Conservation (phyloP, 2,113 vertebrate species). For the Lophura nycthemera region DNA sequence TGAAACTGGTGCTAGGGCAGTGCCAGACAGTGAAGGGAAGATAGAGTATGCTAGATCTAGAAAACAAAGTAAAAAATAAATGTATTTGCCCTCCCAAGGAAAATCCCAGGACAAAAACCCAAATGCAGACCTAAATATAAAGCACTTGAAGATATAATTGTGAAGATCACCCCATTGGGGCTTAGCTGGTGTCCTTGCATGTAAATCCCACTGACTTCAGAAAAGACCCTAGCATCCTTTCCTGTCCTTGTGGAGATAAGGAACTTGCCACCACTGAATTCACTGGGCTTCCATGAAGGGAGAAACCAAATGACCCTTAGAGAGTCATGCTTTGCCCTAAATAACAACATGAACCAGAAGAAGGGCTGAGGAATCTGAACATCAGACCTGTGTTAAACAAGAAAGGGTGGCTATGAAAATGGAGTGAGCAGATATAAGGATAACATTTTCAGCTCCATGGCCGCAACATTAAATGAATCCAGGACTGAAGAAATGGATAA, state of each 20-base stretch:
- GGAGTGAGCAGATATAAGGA: not conserved
- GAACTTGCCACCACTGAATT: not conserved
- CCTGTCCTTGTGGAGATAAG: not conserved
- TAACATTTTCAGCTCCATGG: not conserved
- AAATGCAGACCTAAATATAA: not conserved
- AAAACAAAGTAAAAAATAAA: not conserved
- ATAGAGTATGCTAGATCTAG: not conserved
- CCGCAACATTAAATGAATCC: not conserved
- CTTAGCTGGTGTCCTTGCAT: not conserved
- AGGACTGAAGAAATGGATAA: not conserved
- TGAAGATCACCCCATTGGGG: not conserved
- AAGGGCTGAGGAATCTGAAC: not conserved
- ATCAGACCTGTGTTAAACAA: not conserved
- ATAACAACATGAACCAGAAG: not conserved
- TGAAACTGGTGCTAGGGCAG: not conserved
- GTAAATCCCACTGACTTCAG: not conserved
- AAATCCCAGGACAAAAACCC: not conserved
- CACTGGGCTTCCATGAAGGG: not conserved
- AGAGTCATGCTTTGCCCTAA: not conserved
- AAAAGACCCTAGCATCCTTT: not conserved
- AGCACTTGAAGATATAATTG: not conserved
- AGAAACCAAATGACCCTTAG: not conserved
- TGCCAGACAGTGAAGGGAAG: slow-evolving; percentile 25
- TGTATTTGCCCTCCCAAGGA: not conserved
- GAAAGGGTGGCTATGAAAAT: not conserved